phyloP scores from a whole-genome alignment of 2,113 vertebrate species.

The Pelusios castaneus region DNA sequence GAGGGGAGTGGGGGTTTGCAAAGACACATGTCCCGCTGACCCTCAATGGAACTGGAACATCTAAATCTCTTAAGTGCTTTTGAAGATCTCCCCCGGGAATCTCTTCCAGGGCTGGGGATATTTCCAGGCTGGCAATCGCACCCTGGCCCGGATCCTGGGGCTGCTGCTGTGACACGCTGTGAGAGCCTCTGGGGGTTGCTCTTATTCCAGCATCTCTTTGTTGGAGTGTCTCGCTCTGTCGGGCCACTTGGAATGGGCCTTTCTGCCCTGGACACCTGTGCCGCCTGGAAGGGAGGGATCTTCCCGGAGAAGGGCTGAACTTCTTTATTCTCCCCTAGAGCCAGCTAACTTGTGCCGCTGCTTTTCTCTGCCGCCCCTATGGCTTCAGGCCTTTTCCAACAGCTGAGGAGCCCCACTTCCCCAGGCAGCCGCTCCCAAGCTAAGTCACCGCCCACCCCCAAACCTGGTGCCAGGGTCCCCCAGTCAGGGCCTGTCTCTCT shows the following conservation, averaged over 20 bases:
- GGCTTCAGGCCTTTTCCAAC: neutral
- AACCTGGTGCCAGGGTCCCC: neutral
- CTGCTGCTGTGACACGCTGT: no score
- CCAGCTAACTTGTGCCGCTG: neutral
- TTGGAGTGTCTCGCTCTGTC: rapidly evolving
- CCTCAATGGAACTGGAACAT: neutral
- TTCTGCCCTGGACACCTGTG: rapidly evolving
- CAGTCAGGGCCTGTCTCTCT: no score
- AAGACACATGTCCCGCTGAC: no score
- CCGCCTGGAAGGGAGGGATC: neutral
- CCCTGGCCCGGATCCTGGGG: neutral
- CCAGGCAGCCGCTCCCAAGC: neutral
- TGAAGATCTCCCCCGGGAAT: neutral
- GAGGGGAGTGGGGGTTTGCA: no score
- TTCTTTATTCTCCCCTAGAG: neutral
- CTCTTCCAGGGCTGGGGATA: neutral
- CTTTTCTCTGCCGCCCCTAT: neutral
- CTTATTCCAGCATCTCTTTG: neutral
- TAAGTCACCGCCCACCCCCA: neutral
- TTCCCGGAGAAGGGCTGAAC: neutral
- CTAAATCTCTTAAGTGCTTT: neutral
- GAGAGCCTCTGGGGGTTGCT: neutral
- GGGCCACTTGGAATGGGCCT: neutral
- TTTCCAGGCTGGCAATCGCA: neutral
- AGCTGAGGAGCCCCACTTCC: neutral